phyloP scores from a whole-genome alignment of 2,113 vertebrate species.

The human region DNA sequence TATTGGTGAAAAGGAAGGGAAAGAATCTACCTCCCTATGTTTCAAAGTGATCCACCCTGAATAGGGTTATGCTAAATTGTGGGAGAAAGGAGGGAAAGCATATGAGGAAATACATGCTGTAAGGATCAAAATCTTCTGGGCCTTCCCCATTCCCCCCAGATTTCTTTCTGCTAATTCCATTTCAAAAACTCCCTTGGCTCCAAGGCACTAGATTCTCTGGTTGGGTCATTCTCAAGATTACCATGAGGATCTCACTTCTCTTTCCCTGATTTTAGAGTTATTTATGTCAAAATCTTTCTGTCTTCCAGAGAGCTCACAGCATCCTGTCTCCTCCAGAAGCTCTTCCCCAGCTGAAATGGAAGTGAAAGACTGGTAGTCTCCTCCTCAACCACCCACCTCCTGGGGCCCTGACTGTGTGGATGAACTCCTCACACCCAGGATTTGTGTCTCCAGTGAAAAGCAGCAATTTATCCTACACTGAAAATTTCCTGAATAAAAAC shows the following conservation, averaged over 20 bases:
- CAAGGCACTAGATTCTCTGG: constrained; percentile 44
- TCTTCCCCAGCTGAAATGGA: neutral
- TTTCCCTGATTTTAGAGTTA: constrained; percentile 26
- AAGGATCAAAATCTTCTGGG: constrained; percentile 52
- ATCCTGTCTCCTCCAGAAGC: neutral
- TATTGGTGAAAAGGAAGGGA: neutral
- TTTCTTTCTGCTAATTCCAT: constrained; percentile 58
- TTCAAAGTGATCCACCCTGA: neutral
- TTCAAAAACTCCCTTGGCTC: constrained; percentile 59
- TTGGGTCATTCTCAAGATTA: neutral
- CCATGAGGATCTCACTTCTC: constrained; percentile 52
- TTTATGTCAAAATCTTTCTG: neutral
- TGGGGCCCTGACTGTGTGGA: neutral
- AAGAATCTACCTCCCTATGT: neutral
- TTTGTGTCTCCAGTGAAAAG: neutral
- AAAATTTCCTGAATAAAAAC: neutral
- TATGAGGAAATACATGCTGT: neutral
- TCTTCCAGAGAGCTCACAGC: neutral
- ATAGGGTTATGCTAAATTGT: neutral
- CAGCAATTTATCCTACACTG: neutral
- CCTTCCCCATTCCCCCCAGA: constrained; percentile 46
- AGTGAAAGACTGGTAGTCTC: neutral
- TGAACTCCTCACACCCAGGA: neutral
- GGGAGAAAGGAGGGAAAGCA: neutral
- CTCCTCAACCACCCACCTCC: neutral